Conservation (phyloP, 1,140 invertebrate genomes). For the Brachionus sp. region DNA sequence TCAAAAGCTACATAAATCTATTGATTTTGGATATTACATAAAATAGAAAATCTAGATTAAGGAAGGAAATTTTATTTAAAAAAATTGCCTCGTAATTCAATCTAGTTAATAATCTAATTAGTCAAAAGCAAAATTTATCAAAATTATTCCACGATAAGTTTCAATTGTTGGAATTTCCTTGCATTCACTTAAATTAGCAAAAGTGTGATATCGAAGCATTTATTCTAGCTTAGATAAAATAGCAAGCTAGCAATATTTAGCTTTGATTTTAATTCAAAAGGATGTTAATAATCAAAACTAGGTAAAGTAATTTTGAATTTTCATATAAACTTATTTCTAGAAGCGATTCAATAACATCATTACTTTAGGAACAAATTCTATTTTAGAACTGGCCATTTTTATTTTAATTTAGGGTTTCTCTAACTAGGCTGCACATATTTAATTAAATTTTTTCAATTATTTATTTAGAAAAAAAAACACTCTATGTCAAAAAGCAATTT, state of each 20-base stretch:
- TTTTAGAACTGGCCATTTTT: neutral
- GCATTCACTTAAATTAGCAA: conserved; percentile 2
- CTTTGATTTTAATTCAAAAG: neutral
- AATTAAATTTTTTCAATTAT: neutral
- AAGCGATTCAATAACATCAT: conserved; percentile 10
- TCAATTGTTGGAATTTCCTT: neutral
- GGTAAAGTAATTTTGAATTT: conserved; percentile 15
- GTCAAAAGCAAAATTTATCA: neutral
- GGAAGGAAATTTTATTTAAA: neutral
- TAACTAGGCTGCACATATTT: conserved; percentile 6
- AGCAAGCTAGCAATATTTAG: conserved; percentile 13
- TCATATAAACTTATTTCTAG: neutral
- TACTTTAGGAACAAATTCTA: conserved; percentile 18
- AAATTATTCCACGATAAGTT: neutral
- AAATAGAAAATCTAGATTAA: conserved; percentile 36
- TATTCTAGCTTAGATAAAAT: conserved; percentile 14
- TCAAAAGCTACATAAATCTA: neutral
- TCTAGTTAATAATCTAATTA: conserved; percentile 36
- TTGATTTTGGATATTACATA: conserved; percentile 1
- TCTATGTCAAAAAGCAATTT: conserved; percentile 27
- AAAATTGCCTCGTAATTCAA: neutral
- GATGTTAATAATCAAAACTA: conserved; percentile 13
- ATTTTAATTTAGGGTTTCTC: neutral
- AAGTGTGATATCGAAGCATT: neutral
- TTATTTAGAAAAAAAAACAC: neutral